Conservation (phyloP, 2,797 vertebrate genomes). For the Pipistrellus kuhlii region DNA sequence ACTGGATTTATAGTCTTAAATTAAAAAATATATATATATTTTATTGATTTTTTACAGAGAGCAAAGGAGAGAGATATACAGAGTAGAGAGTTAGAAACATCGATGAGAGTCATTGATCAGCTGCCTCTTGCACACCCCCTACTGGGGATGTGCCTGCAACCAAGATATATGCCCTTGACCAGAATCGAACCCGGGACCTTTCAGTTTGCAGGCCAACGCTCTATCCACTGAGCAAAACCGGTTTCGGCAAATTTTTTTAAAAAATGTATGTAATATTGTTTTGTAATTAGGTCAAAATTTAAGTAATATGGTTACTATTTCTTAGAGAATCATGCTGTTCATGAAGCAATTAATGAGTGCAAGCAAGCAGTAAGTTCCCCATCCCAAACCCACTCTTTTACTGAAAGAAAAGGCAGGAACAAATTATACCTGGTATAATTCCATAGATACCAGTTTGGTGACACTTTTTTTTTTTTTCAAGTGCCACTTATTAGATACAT, state of each 20-base stretch:
- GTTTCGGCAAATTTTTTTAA: background rate
- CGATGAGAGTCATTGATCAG: too few species aligned
- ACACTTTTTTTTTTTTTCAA: background rate
- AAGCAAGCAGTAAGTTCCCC: background rate
- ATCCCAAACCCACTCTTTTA: constrained; percentile 31
- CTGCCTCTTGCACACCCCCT: too few species aligned
- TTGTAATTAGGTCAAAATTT: background rate
- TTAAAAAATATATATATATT: background rate
- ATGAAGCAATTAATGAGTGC: background rate
- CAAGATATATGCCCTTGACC: too few species aligned
- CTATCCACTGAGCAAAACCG: too few species aligned
- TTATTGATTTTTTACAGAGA: too few species aligned
- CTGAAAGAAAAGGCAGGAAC: background rate
- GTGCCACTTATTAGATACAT: constrained; percentile 64
- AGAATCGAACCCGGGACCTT: too few species aligned
- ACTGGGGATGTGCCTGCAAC: too few species aligned
- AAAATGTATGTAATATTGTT: background rate
- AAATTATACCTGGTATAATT: background rate
- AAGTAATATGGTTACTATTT: background rate
- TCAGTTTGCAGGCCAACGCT: too few species aligned
- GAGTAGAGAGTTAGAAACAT: too few species aligned
- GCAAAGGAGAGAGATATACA: too few species aligned
- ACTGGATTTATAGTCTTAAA: background rate
- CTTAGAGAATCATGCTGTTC: background rate
- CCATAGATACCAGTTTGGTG: constrained; percentile 24